phyloP scores from a whole-genome alignment of 2,113 vertebrate species.

The Suncus etruscus region DNA sequence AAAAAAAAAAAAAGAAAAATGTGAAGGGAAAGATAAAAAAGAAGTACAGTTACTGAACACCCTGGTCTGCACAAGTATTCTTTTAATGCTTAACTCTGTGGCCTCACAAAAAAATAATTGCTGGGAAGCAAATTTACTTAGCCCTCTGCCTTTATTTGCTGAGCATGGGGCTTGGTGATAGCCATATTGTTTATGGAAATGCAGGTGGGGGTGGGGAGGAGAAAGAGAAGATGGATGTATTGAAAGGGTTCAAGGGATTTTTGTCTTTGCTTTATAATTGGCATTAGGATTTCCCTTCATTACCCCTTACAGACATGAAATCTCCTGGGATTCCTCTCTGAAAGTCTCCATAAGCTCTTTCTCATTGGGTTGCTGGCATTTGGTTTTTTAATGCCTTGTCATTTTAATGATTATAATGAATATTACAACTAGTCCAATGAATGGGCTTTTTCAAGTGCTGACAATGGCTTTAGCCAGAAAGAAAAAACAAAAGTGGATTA shows the following conservation, averaged over 20 bases:
- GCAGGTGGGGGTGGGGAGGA: conserved; percentile 62
- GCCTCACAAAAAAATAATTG: conserved; percentile 86
- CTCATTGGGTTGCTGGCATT: conserved; percentile 8
- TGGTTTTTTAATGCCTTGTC: conserved; percentile 46
- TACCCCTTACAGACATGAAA: neutral
- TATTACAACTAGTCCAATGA: conserved; percentile 23
- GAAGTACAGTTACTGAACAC: conserved; percentile 61
- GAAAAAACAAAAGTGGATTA: neutral
- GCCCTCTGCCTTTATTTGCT: conserved; percentile 83
- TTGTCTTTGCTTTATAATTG: conserved; percentile 59
- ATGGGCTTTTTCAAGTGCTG: conserved; percentile 28
- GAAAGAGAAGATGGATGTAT: conserved; percentile 65
- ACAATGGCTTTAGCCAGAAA: neutral
- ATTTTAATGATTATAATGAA: conserved; percentile 40
- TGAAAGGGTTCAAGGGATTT: conserved; percentile 60
- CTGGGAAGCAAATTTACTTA: conserved; percentile 84
- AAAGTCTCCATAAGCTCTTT: neutral
- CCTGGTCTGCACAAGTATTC: conserved; percentile 67
- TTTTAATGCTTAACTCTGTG: conserved; percentile 82
- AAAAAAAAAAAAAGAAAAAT: too few relatives aligned
- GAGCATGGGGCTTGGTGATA: conserved; percentile 68
- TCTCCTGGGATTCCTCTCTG: neutral
- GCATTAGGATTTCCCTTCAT: conserved; percentile 58
- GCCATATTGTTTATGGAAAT: conserved; percentile 83
- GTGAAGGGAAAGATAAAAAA: too few relatives aligned